phyloP scores from a whole-genome alignment of 1,140 invertebrate species.

The Ganaspis sp. region DNA sequence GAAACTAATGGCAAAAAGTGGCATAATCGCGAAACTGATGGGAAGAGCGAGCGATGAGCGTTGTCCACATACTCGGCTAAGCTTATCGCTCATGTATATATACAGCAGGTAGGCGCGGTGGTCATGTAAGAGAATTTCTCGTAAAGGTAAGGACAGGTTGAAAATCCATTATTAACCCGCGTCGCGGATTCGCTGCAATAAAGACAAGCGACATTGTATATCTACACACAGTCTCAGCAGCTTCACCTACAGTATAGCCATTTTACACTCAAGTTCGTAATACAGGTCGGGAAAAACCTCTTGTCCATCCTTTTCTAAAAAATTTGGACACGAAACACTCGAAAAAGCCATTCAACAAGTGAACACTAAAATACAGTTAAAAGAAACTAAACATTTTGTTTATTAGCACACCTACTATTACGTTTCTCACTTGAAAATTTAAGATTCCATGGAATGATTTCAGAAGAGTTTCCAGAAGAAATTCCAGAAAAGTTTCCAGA shows the following conservation, averaged over 20 bases:
- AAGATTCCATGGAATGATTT: too few species aligned
- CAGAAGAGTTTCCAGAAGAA: too few species aligned
- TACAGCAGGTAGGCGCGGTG: constrained; percentile 65
- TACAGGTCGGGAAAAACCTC: not conserved
- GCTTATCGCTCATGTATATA: constrained; percentile 69
- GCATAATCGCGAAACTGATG: constrained; percentile 62
- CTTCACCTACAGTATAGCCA: not conserved
- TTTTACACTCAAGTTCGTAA: constrained; percentile 21
- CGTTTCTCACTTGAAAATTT: too few species aligned
- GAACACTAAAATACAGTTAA: too few species aligned
- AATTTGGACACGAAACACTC: too few species aligned
- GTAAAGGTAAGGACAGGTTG: constrained; percentile 71
- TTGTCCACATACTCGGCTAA: constrained; percentile 47
- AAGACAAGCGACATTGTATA: constrained; percentile 60
- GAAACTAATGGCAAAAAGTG: constrained; percentile 69
- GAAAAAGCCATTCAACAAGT: too few species aligned
- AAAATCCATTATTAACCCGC: constrained; percentile 73
- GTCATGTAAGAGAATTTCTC: constrained; percentile 64
- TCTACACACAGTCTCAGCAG: constrained; percentile 44
- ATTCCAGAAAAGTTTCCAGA: too few species aligned
- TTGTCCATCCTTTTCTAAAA: too few species aligned
- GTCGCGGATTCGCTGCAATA: constrained; percentile 58
- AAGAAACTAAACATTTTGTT: too few species aligned
- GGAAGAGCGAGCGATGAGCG: constrained; percentile 33
- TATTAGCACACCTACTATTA: too few species aligned